phyloP scores from a whole-genome alignment of 2,113 vertebrate genomes.

The Prinia subflava region DNA sequence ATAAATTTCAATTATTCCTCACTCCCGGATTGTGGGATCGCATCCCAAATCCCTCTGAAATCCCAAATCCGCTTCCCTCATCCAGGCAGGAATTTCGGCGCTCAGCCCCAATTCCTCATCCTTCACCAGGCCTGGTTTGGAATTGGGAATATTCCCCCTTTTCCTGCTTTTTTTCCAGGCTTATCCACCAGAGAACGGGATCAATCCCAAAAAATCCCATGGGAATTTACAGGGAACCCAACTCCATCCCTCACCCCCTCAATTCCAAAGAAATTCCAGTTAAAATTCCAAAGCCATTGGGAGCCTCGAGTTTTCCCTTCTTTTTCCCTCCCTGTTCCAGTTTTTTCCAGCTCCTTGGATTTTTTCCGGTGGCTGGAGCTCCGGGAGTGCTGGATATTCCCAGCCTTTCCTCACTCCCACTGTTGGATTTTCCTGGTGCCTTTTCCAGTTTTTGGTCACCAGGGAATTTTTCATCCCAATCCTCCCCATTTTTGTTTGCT shows the following conservation, averaged over 20 bases:
- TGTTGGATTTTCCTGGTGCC: neutral
- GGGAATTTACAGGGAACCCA: neutral
- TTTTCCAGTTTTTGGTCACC: neutral
- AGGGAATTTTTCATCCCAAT: neutral
- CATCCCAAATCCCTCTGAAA: neutral
- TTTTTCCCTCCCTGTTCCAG: neutral
- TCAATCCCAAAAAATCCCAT: neutral
- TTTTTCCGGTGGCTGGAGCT: neutral
- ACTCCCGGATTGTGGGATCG: neutral
- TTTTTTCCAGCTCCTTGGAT: constrained; percentile 32
- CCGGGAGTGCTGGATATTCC: neutral
- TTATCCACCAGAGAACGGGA: neutral
- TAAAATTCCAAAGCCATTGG: constrained; percentile 69
- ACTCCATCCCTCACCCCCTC: constrained; percentile 13
- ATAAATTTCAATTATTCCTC: neutral
- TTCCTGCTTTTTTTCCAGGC: neutral
- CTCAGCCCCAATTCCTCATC: neutral
- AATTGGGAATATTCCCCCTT: neutral
- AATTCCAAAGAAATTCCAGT: constrained; percentile 60
- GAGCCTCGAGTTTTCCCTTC: neutral
- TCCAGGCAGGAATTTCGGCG: neutral
- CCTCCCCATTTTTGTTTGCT: fast-evolving
- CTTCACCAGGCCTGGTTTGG: fast-evolving
- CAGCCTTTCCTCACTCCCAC: fast-evolving
- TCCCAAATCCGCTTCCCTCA: neutral